Conservation (phyloP, 2,113 vertebrate species). For the Alces alces region DNA sequence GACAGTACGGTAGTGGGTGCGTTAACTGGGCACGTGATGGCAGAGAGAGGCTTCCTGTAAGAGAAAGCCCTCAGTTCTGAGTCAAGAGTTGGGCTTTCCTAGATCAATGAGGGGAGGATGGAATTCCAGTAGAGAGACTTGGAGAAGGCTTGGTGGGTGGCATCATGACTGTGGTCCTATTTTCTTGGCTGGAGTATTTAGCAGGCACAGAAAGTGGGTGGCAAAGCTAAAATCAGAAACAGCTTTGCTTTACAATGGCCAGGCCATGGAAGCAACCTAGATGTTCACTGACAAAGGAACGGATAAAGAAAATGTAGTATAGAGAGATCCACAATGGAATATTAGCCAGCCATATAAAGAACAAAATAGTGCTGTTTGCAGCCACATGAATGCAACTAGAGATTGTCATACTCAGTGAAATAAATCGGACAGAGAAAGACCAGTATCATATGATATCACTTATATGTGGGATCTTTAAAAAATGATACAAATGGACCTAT, state of each 20-base stretch:
- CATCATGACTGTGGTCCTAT: background rate
- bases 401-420: background rate
- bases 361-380: background rate
- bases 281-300: background rate
- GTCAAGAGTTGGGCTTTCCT: background rate
- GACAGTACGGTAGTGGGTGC: fast-evolving
- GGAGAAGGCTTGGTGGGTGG: background rate
- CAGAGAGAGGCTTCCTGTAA: background rate
- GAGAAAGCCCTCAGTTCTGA: background rate
- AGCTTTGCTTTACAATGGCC: background rate
- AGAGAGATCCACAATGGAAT: background rate
- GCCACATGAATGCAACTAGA: background rate
- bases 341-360: background rate
- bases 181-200: background rate
- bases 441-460: background rate
- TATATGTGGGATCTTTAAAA: background rate
- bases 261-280: background rate
- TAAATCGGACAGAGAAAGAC: background rate
- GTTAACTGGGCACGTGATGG: background rate
- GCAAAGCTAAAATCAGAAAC: background rate
- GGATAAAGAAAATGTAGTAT: background rate
- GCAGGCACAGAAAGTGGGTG: background rate
- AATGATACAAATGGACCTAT: background rate
- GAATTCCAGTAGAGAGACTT: background rate
- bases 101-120: background rate